Evolutionary conservation across 2,888 invertebrate genomes (phyloP).

Genomic region (Nipponacmea schrenckii): DNA sequence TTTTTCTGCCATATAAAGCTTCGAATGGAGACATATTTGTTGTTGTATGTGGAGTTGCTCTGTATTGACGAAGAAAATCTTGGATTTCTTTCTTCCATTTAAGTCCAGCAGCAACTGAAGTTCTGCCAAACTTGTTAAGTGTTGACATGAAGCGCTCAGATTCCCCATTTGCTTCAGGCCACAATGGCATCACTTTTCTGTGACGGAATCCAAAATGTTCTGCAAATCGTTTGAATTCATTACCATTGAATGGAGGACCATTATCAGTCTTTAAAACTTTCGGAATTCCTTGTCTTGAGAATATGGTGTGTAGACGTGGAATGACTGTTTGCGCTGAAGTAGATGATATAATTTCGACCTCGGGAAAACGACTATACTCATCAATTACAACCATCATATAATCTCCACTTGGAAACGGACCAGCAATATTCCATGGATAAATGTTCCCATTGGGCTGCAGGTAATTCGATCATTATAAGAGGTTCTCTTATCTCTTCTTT

Average conservation of each 20-base stretch:
- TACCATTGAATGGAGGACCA: conserved; percentile 30
- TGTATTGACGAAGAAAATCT: conserved; percentile 1
- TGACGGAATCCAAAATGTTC: conserved; percentile 30
- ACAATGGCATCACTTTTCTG: conserved; percentile 32
- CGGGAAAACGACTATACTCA: conserved; percentile 35
- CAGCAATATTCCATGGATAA: conserved; percentile 31
- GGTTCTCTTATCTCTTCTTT: not conserved
- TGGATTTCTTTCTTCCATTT: conserved; percentile 1
- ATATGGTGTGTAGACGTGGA: conserved; percentile 30
- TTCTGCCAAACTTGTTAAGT: not conserved
- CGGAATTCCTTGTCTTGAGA: conserved; percentile 31
- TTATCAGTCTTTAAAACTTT: conserved; percentile 32
- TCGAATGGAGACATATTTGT: not conserved
- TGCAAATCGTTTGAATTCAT: conserved; percentile 25
- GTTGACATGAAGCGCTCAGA: conserved; percentile 40
- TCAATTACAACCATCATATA: conserved; percentile 37
- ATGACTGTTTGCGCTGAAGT: conserved; percentile 27
- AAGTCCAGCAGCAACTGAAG: not conserved
- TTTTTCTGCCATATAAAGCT: conserved; percentile 1
- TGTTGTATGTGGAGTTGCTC: not conserved
- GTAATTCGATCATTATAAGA: conserved; percentile 19
- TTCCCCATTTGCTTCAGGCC: conserved; percentile 38
- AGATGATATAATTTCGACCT: conserved; percentile 29
- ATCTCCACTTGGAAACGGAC: conserved; percentile 25
- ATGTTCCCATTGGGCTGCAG: conserved; percentile 24